Base-by-base conservation (phyloP, 1,140 invertebrate species). In the Aphelenchoides fujianensis region DNA sequence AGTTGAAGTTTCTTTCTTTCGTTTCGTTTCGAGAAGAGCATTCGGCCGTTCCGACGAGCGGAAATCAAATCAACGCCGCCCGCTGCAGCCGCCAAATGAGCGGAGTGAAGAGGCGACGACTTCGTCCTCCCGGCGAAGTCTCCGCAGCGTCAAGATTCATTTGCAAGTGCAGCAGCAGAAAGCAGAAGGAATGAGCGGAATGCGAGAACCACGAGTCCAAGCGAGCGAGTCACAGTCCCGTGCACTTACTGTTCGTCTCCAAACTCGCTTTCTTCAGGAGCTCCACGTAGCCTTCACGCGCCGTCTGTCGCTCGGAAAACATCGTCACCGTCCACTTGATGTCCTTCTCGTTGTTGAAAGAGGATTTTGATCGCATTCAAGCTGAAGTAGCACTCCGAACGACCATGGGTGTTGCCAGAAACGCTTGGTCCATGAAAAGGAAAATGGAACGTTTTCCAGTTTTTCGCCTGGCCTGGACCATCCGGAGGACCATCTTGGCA, bases 191-290 rank as follows among this genome's bases (percentile, higher is more conserved):
- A n/a, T n/a, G n/a, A n/a, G n/a, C n/a, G n/a, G n/a, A n/a, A n/a
- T n/a, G n/a, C n/a, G n/a, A n/a, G n/a, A n/a, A n/a, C n/a, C n/a
- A n/a, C n/a, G n/a, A n/a, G n/a, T n/a, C n/a, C n/a, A n/a, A n/a
- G n/a, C n/a, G n/a, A n/a, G n/a, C n/a, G n/a, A n/a, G n/a, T n/a
- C n/a, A n/a, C n/a, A n/a, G n/a, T n/a, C 19, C 66, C 23, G 27
- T 23, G 27, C 64, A 91, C 91, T 92, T 89, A 92, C 92, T 91
- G 88, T 91, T 89, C 30, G 90, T 88, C 2, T 87, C 87, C 76
- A 89, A 86, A 5, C 90, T 89, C 23, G 91, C 85, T 70, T 89
- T 89, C 52, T 82, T 85, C 12, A 92, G 86, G 41, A 91, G 85
- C n/a, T 88, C 84, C 71, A 86, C 88, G 76, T 90, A 90, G 69